A percentile compares a stretch with the other conserved stretches of the same genome.
Evolutionary conservation across 2,888 invertebrate species (phyloP).

Genomic region (Caenorhabditis panamensis): DNA sequence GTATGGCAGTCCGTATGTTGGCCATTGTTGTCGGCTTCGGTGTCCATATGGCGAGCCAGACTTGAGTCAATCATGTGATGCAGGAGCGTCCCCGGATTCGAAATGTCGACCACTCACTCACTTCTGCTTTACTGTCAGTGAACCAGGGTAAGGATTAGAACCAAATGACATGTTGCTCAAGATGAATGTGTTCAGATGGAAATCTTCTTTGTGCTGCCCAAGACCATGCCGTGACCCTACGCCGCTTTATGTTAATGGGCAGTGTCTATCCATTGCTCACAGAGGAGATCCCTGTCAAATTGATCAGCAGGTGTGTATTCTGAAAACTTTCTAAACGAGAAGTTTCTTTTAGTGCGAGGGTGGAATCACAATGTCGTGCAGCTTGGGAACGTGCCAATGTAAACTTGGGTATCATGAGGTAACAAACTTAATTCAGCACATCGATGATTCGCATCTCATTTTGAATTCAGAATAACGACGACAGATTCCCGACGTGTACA

Average conservation of each 20-base stretch:
- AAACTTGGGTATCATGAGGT: conserved; percentile 77
- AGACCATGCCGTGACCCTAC: conserved; percentile 81
- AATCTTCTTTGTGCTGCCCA: conserved; percentile 80
- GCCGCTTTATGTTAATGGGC: conserved; percentile 80
- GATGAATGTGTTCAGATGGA: conserved; percentile 69
- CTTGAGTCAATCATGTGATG: conserved; percentile 80
- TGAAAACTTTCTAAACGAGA: neutral
- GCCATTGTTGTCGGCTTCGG: conserved; percentile 80
- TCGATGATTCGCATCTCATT: too few relatives aligned
- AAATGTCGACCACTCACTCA: conserved; percentile 81
- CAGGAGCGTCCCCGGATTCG: conserved; percentile 77
- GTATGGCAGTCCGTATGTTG: conserved; percentile 81
- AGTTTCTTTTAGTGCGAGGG: conserved; percentile 78
- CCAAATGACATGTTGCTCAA: neutral
- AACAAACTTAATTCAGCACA: conserved; percentile 2
- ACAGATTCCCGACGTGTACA: conserved; percentile 79
- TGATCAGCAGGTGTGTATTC: conserved; percentile 74
- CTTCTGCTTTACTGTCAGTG: conserved; percentile 78
- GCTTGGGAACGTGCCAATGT: conserved; percentile 76
- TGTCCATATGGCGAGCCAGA: conserved; percentile 81
- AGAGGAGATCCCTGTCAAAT: conserved; percentile 80
- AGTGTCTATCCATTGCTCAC: conserved; percentile 80
- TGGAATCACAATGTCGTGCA: conserved; percentile 80
- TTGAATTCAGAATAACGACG: conserved; percentile 75
- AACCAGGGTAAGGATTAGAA: conserved; percentile 63